Percentiles rank a stretch among this genome's conserved stretches.
Conservation (phyloP, 2,888 invertebrate genomes). For the Philonicus albiceps region DNA sequence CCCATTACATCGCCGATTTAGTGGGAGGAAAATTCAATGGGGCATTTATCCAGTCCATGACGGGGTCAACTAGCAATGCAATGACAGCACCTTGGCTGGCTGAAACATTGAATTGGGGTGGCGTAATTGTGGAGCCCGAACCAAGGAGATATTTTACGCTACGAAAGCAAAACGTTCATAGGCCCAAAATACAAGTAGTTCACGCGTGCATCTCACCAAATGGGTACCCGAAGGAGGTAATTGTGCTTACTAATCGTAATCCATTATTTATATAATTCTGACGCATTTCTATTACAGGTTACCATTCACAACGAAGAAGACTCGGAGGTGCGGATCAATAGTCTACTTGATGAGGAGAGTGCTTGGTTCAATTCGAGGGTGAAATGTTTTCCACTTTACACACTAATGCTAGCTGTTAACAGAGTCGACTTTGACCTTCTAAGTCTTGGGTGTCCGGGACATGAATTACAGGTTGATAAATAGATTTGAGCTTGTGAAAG, state of each 20-base stretch:
- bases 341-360: constrained; percentile 65
- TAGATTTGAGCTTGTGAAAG: constrained; percentile 43
- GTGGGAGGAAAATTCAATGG: constrained; percentile 67
- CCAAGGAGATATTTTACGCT: constrained; percentile 77
- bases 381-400: constrained; percentile 85
- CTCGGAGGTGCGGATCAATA: constrained; percentile 66
- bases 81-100: constrained; percentile 78
- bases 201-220: constrained; percentile 84
- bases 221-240: constrained; percentile 78
- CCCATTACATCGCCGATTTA: constrained; percentile 59
- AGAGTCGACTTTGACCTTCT: constrained; percentile 74
- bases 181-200: constrained; percentile 70
- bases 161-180: constrained; percentile 67
- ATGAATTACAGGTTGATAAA: constrained; percentile 60
- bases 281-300: constrained; percentile 57
- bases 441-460: constrained; percentile 67
- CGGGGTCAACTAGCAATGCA: constrained; percentile 68
- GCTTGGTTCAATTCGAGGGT: constrained; percentile 75
- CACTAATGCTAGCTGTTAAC: constrained; percentile 80
- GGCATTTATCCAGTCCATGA: constrained; percentile 73
- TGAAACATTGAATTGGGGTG: constrained; percentile 75
- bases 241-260: constrained; percentile 29
- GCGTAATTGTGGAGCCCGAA: constrained; percentile 79
- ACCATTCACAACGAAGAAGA: constrained; percentile 65
- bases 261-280: constrained; percentile 4